Percentiles rank a stretch among this genome's conserved stretches.
phyloP scores from a whole-genome alignment of 30 jellyfish, hydroid and myxozoan species.

The Pelagia noctiluca region DNA sequence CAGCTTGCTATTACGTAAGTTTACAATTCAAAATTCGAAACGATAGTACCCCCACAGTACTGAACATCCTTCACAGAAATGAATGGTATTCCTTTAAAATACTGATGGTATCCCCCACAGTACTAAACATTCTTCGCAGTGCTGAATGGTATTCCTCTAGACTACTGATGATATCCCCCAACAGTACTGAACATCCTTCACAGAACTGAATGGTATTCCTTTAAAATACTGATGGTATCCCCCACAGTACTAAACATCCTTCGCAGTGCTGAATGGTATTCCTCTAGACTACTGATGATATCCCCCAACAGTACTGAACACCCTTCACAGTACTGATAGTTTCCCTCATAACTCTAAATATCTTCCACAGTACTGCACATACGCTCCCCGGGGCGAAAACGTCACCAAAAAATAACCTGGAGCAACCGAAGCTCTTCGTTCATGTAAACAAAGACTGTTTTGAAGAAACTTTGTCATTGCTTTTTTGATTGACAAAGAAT shows the following conservation, averaged over 20 bases:
- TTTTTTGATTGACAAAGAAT: neutral
- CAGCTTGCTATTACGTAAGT: conserved; percentile 21
- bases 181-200: no score
- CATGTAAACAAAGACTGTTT: neutral
- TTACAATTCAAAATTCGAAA: neutral
- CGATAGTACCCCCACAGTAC: neutral
- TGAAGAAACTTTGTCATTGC: neutral
- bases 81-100: no score
- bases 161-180: neutral
- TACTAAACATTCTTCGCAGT: no score
- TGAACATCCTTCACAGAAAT: neutral
- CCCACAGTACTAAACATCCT: no score
- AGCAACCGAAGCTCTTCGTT: no score
- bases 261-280: neutral
- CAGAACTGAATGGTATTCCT: neutral
- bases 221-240: neutral
- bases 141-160: neutral
- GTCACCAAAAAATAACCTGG: no score
- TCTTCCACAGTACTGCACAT: neutral
- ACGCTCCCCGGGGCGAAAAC: no score
- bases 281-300: neutral
- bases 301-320: neutral
- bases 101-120: neutral
- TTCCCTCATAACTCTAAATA: no score
- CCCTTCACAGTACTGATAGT: neutral